Evolutionary conservation across 2,888 invertebrate species (phyloP), one percentile per base, ranked within the genome.

Genomic region (Phengaris arion): DNA sequence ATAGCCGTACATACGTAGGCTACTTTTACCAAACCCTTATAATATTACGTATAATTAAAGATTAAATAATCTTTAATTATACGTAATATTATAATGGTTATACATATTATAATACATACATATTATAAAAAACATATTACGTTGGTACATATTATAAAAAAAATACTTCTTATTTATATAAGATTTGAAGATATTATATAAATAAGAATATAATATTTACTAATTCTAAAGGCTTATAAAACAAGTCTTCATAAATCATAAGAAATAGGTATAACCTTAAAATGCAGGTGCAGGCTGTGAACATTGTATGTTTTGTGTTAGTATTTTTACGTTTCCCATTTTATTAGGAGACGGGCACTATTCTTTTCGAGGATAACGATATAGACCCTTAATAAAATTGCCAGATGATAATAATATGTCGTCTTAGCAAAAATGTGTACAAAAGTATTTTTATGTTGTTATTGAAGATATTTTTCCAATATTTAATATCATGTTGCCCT

Each of bases 341-440:
- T 64, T 35, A 64, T 64, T 64, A 64, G 64, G 13, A 45, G 64
- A 64, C 64, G 5, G 35, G 15, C 13, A 10, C 51, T 70, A 70
- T 70, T 70, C 35, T 52, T 51, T 54, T 54, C 22, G 52, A 22
- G 22, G 45, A 35, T 54, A 72, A 72, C 52, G 72, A 72, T 54
- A 35, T 54, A 54, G 72, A 54, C 52, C 72, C 72, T 72, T 48
- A 45, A 72, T 72, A 54, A 72, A 54, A 72, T 48, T 15, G 69
- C 48, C 46, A 69, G 35, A 6, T 22, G 15, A 35, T 12, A 6
- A 15, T 64, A 45, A 64, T 12, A 45, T 35, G 35, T 12, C 12
- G 45, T 64, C 13, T 64, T 64, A 64, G 64, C 35, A 35, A 45
- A 35, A 64, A 35, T 6, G 35, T 6, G 35, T 64, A 35, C 64